Base-by-base conservation (phyloP, 2,797 vertebrate species). In the Atherinosoma microstoma region DNA sequence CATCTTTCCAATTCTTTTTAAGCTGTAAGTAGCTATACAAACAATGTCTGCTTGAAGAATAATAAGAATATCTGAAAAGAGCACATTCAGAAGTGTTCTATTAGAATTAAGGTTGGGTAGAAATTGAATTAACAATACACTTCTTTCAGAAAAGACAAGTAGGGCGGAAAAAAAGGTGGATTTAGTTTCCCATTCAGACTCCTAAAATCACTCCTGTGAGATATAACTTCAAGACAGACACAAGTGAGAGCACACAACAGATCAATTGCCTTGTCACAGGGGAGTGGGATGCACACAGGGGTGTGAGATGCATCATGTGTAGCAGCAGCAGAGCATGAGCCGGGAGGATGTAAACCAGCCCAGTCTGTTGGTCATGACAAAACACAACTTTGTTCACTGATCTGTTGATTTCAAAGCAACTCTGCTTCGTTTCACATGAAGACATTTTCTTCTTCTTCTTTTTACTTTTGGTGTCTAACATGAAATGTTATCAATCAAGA, bases 111-210 rank as follows among this genome's bases (percentile, higher is more conserved):
- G 56, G 76, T 82, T 57, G 59, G 16, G 27, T 24, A 27, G 62
- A 80, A 77, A 80, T 27, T 27, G 0, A 82, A 80, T 77, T 57
- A 80, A 80, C 71, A 72, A 84, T 77, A 32, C 20, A 75, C 82
- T 63, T 62, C 11, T 59, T 49, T 70, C 16, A 45, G 9, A 67
- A 12, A 5, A 49, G 58, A 45, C 54, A 64, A 58, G 6, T 30
- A 58, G n/a, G 36, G 32, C 8, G 30, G 30, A 53, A 42, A 57
- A 22, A 24, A n/a, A 22, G 2, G 8, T 10, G 11, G 38, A 36
- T 69, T 9, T 29, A 42, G 9, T 66, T 77, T 45, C 35, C 24
- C 2, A 0, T 57, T 32, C 56, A 49, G 29, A 34, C 35, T 71
- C 16, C 69, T 79, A 51, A 36, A 64, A 36, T 75, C 38, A 30